A percentile compares a stretch with the other conserved stretches of the same genome.
Evolutionary conservation across 2,888 invertebrate genomes (phyloP).

Genomic region (Ormyrus labotus): DNA sequence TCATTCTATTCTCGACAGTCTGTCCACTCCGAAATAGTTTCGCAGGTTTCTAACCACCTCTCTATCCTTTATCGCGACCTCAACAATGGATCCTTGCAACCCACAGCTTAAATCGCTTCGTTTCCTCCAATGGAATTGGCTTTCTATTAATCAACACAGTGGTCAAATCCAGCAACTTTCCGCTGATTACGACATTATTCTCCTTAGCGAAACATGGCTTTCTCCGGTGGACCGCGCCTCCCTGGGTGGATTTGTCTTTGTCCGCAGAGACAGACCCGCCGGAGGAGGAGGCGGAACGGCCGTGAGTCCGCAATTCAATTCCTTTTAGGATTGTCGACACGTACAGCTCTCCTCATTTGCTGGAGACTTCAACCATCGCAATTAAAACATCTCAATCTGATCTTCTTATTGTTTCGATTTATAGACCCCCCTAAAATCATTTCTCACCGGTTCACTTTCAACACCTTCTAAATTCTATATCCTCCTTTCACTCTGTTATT

Average conservation of each 20-base stretch:
- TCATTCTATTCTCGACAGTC: background rate
- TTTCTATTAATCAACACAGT: constrained; percentile 12
- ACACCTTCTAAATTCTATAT: background rate
- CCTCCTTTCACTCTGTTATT: background rate
- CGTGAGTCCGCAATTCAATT: constrained; percentile 19
- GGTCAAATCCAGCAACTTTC: background rate
- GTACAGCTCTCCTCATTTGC: background rate
- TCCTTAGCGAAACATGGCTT: constrained; percentile 24
- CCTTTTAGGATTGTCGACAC: constrained; percentile 1
- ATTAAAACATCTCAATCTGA: background rate
- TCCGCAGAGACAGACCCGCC: constrained; percentile 12
- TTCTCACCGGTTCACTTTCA: background rate
- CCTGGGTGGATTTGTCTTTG: constrained; percentile 13
- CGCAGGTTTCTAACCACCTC: background rate
- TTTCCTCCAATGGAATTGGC: constrained; percentile 46
- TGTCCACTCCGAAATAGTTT: background rate
- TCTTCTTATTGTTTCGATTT: background rate
- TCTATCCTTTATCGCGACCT: background rate
- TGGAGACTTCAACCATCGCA: constrained; percentile 32
- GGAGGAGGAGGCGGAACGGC: constrained; percentile 23
- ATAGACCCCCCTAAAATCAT: background rate
- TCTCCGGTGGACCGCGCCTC: background rate
- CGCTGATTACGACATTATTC: constrained; percentile 10
- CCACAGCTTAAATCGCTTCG: constrained; percentile 8
- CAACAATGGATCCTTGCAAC: background rate